Base-by-base conservation (phyloP, 2,888 invertebrate species). In the Agriopis aurantiaria region DNA sequence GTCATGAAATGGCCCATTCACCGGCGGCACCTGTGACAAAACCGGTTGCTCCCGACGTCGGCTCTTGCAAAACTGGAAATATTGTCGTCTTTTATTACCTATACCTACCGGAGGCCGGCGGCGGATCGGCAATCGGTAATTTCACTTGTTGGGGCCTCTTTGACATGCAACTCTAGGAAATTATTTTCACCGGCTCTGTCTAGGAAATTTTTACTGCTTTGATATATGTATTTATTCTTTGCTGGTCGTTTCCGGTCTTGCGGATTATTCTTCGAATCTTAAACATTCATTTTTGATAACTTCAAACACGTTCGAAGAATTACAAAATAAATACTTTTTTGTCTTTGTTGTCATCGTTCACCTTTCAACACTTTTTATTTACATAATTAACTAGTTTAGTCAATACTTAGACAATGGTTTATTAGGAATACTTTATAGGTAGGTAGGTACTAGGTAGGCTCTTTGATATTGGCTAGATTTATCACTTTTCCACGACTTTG, bases 61-160 rank as follows among this genome's bases (percentile, higher is more conserved):
- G 85, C 85, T 88, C 87, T 88, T 85, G 89, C 86, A 77, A 86
- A 89, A 91, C 91, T 91, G 88, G 91, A 88, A 75, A 78, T 84
- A 86, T 83, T 84, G 81, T 80, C 85, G 81, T 85, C 81, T 86
- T 82, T 85, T 86, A 86, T 87, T 84, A 84, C 85, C 82, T 80
- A 80, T 78, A 82, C 84, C 83, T 83, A 81, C 75, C 79, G 75
- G 78, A 75, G 72, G 72, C 78, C 76, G 52, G 46, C 77, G 81
- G 82, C 80, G 82, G 80, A 83, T 78, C 79, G 80, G 73, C 81
- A 80, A 81, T 85, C 75, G 80, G 77, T 82, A 78, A 82, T 81
- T 82, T 80, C 76, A 80, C 79, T 79, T 80, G 75, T 76, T 77
- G 81, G 77, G 78, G 77, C 80, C 78, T 69, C 66, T 65, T 56